These are phyloP conservation scores for Pangasianodon gigas DNA, from an alignment of 2,113 vertebrate genomes.

Conservation along the genomic window DNA sequence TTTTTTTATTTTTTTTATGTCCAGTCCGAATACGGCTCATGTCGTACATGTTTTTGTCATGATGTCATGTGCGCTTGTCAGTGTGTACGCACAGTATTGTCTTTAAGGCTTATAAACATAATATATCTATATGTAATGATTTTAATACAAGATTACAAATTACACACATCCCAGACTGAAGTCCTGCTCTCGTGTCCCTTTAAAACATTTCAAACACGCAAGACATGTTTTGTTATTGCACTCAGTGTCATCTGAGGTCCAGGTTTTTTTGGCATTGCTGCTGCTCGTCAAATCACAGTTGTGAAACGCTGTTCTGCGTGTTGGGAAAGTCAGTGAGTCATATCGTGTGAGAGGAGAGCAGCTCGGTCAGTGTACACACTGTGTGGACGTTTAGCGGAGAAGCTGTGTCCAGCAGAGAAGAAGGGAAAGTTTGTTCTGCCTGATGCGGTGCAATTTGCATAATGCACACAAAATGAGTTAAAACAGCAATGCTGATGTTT, in stretches of 20 bases:
- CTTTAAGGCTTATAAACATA: no score
- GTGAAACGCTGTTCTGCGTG: slow-evolving; percentile 68
- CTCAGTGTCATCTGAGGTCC: background rate
- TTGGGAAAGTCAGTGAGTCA: background rate
- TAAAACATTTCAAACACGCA: background rate
- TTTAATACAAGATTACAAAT: background rate
- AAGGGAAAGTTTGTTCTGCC: background rate
- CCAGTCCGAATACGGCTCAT: no score
- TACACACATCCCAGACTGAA: background rate
- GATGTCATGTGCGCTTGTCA: no score
- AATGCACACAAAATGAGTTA: background rate
- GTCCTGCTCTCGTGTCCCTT: background rate
- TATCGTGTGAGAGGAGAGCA: background rate
- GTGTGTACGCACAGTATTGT: no score
- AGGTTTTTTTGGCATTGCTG: background rate
- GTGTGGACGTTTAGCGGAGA: background rate
- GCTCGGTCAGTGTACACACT: background rate
- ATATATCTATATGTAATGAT: no score
- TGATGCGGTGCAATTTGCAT: background rate
- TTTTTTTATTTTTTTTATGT: no score
- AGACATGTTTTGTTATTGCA: background rate
- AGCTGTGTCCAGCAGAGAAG: background rate
- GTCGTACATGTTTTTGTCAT: no score
- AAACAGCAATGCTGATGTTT: background rate
- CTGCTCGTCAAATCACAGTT: slow-evolving; percentile 37